Percentiles rank a stretch among this genome's conserved stretches.
phyloP scores from a whole-genome alignment of 2,888 invertebrate species.

The Zaprionus lineosus region DNA sequence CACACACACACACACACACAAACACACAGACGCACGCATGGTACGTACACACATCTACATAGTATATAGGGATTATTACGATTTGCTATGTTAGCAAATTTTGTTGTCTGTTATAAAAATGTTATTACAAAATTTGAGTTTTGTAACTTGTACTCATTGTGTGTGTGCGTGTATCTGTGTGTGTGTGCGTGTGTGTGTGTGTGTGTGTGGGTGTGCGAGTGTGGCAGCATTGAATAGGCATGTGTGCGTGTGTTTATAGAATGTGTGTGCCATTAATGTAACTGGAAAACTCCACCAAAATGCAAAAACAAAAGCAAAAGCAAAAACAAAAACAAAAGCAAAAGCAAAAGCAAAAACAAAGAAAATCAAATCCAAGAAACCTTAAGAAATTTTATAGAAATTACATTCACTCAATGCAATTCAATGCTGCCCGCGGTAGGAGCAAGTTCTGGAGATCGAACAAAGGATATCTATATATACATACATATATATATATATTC shows the following conservation, averaged over 20 bases:
- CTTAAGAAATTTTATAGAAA: slow-evolving; percentile 15
- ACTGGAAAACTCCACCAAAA: slow-evolving; percentile 35
- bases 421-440: slow-evolving; percentile 58
- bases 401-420: slow-evolving; percentile 38
- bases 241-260: slow-evolving; percentile 29
- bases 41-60: slow-evolving; percentile 41
- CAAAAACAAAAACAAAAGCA: slow-evolving; percentile 18
- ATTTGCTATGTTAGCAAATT: slow-evolving; percentile 68
- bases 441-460: no score
- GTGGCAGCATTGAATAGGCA: slow-evolving; percentile 37
- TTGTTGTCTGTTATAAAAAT: slow-evolving; percentile 64
- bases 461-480: no score
- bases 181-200: slow-evolving; percentile 5
- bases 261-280: slow-evolving; percentile 47
- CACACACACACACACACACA: slow-evolving; percentile 25
- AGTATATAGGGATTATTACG: slow-evolving; percentile 36
- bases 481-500: slow-evolving; percentile 13
- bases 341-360: no score
- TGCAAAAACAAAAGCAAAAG: neutral
- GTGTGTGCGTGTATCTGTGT: neutral
- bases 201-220: slow-evolving; percentile 15
- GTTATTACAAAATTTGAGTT: slow-evolving; percentile 48
- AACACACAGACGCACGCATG: neutral
- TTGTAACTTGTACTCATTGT: slow-evolving; percentile 47
- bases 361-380: no score